phyloP scores from a whole-genome alignment of 2,113 vertebrate genomes.

The Tiliqua scincoides region DNA sequence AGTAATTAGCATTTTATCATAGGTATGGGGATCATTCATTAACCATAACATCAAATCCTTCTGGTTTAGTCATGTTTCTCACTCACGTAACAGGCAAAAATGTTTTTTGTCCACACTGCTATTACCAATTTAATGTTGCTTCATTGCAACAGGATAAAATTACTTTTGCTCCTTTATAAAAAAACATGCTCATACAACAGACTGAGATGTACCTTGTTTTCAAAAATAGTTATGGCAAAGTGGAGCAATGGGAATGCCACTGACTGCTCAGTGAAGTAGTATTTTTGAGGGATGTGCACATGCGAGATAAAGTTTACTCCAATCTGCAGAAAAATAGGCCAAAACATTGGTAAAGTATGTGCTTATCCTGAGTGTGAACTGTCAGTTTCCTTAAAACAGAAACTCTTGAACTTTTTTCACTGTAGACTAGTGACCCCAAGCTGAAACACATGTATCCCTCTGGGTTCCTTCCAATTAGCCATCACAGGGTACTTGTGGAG shows the following conservation, averaged over 20 bases:
- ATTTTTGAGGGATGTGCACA: background rate
- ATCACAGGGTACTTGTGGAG: too few relatives aligned
- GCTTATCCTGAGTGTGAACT: conserved; percentile 18
- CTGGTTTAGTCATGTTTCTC: background rate
- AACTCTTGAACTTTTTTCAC: background rate
- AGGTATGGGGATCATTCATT: background rate
- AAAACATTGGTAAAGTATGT: conserved; percentile 38
- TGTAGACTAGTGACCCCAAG: background rate
- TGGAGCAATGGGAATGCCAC: background rate
- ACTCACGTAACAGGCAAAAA: background rate
- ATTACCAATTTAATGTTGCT: background rate
- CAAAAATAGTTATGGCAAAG: background rate
- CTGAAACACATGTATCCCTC: background rate
- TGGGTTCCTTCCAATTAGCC: background rate
- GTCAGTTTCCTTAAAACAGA: background rate
- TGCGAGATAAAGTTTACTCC: background rate
- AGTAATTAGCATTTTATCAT: conserved; percentile 12
- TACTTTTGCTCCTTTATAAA: conserved; percentile 45
- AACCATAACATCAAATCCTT: background rate
- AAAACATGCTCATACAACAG: conserved; percentile 37
- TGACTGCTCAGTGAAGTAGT: conserved; percentile 15
- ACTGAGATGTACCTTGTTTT: conserved; percentile 15
- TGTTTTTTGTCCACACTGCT: background rate
- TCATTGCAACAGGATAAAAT: conserved; percentile 45
- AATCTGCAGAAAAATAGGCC: conserved; percentile 13